These are phyloP conservation scores for Calliopum simillimum DNA, from an alignment of 2,888 invertebrate species.

Conservation along the genomic window DNA sequence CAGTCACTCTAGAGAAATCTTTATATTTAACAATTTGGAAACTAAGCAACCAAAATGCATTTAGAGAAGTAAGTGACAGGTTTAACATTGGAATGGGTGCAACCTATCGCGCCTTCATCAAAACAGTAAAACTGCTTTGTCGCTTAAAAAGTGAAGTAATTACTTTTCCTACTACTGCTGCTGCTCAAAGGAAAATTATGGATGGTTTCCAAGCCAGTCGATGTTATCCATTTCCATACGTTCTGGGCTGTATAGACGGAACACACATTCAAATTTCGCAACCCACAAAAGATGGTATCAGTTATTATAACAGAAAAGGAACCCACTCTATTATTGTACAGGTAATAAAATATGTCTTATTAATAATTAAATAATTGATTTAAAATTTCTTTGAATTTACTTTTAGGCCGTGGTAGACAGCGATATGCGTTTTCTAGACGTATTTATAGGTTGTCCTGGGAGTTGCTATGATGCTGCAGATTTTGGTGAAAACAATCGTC, in stretches of 20 bases:
- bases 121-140: neutral
- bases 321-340: slow-evolving; percentile 19
- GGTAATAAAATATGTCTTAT: too few species aligned
- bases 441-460: too few species aligned
- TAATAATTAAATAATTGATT: too few species aligned
- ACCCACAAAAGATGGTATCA: slow-evolving; percentile 19
- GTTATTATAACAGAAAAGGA: slow-evolving; percentile 28
- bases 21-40: slow-evolving; percentile 15
- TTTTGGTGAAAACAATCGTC: too few species aligned
- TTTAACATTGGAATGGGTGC: too few species aligned
- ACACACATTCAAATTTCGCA: slow-evolving; percentile 22
- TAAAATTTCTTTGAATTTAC: too few species aligned
- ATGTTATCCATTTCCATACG: slow-evolving; percentile 22
- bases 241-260: slow-evolving; percentile 28
- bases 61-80: too few species aligned
- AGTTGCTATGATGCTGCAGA: too few species aligned
- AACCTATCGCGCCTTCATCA: neutral
- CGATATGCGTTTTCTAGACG: too few species aligned
- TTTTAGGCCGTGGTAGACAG: too few species aligned
- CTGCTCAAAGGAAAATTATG: too few species aligned
- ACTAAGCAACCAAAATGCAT: neutral
- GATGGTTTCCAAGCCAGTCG: too few species aligned
- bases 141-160: slow-evolving; percentile 4
- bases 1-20: neutral
- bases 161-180: neutral